Conservation (phyloP, 1,140 invertebrate genomes). For the Ganaspis sp. region DNA sequence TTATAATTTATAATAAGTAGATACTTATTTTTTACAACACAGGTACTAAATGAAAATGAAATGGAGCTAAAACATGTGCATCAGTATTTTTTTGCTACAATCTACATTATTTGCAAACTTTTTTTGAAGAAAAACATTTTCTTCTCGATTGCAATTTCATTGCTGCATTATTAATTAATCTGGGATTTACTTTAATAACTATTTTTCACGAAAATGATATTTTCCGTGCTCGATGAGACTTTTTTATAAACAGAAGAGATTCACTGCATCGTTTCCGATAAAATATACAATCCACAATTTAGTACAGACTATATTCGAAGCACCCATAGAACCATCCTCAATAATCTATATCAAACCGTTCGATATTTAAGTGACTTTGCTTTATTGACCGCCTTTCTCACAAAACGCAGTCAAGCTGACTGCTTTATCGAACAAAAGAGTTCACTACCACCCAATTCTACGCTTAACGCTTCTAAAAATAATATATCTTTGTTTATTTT, state of each 20-base stretch:
- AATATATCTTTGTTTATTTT: background rate
- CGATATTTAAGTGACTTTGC: constrained; percentile 10
- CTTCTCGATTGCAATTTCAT: too few species aligned
- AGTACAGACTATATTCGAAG: constrained; percentile 13
- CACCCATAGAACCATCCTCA: background rate
- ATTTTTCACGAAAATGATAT: background rate
- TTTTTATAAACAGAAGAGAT: background rate
- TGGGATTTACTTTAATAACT: too few species aligned
- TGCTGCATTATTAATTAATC: too few species aligned
- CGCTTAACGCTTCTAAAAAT: background rate
- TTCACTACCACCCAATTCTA: constrained; percentile 57
- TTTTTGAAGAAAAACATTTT: too few species aligned
- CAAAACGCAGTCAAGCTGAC: background rate
- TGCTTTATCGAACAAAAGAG: background rate
- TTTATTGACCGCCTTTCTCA: background rate
- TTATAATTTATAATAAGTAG: too few species aligned
- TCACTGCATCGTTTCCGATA: background rate
- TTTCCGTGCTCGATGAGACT: background rate
- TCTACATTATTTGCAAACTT: too few species aligned
- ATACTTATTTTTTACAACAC: too few species aligned
- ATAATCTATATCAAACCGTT: constrained; percentile 14
- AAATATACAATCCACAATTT: background rate
- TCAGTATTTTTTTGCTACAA: too few species aligned
- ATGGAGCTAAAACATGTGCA: too few species aligned
- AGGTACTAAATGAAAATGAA: too few species aligned